phyloP scores from a whole-genome alignment of 23 tunicate species.

The Trididemnum nubilum region DNA sequence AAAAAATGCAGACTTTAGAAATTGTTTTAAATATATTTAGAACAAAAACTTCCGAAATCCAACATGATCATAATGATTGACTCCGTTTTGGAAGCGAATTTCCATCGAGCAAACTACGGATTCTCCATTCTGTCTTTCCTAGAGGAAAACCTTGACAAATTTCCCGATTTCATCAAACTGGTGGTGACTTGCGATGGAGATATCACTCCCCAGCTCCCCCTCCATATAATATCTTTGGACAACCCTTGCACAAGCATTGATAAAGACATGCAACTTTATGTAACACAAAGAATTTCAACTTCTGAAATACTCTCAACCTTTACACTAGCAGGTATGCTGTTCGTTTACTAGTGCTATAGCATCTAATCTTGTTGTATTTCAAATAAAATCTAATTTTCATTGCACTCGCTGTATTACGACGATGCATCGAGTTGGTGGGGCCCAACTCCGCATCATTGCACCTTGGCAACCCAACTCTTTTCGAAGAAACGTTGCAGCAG shows the following conservation, averaged over 20 bases:
- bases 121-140: conserved; percentile 79
- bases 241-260: conserved; percentile 25
- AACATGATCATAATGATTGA: conserved; percentile 81
- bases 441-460: not conserved
- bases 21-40: too few relatives aligned
- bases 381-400: not conserved
- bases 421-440: not conserved
- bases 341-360: too few relatives aligned
- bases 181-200: conserved; percentile 70
- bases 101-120: conserved; percentile 85
- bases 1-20: too few relatives aligned
- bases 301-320: conserved; percentile 52
- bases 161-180: conserved; percentile 86
- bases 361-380: too few relatives aligned
- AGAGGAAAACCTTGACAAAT: conserved; percentile 46
- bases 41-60: conserved; percentile 54
- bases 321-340: conserved; percentile 52
- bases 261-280: conserved; percentile 58
- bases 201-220: conserved; percentile 30
- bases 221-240: conserved; percentile 47
- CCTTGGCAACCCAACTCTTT: not conserved
- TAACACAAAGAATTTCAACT: conserved; percentile 53
- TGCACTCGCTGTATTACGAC: not conserved
- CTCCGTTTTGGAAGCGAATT: conserved; percentile 76
- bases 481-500: not conserved